Conservation (phyloP, 2,797 vertebrate genomes). For the Neostethus bicornis region DNA sequence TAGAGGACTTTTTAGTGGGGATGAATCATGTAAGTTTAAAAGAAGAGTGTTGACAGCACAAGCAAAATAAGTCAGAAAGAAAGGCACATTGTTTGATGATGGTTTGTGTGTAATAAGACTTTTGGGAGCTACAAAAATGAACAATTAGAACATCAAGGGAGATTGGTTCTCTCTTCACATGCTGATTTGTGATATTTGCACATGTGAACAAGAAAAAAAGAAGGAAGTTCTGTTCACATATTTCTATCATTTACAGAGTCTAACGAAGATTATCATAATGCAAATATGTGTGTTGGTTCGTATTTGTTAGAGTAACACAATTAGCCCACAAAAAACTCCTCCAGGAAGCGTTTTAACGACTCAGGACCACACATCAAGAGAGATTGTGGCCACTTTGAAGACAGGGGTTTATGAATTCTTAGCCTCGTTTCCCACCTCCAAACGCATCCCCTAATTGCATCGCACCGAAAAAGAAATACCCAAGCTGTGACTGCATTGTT, state of each 20-base stretch:
- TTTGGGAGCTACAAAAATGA: not conserved
- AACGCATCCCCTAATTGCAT: slow-evolving; percentile 15
- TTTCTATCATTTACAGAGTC: not conserved
- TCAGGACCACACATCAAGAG: not conserved
- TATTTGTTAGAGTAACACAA: slow-evolving; percentile 21
- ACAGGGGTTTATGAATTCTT: not conserved
- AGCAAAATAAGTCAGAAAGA: slow-evolving; percentile 30
- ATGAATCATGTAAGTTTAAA: slow-evolving; percentile 63
- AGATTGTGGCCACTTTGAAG: slow-evolving; percentile 12
- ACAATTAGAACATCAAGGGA: not conserved
- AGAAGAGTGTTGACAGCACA: slow-evolving; percentile 47
- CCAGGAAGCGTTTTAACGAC: slow-evolving; percentile 1
- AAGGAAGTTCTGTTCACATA: not conserved
- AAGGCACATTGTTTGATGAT: not conserved
- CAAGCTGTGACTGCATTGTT: not conserved
- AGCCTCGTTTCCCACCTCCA: not conserved
- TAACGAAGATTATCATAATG: not conserved
- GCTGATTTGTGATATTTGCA: no score
- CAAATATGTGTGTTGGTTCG: not conserved
- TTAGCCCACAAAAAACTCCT: slow-evolving; percentile 11
- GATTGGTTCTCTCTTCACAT: no score
- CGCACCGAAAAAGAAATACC: slow-evolving; percentile 5
- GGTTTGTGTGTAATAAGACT: slow-evolving; percentile 4
- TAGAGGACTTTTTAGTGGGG: slow-evolving; percentile 55
- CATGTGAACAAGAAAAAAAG: not conserved